Evolutionary conservation across 2,113 vertebrate genomes (phyloP).

Genomic region (Nymphicus hollandicus): DNA sequence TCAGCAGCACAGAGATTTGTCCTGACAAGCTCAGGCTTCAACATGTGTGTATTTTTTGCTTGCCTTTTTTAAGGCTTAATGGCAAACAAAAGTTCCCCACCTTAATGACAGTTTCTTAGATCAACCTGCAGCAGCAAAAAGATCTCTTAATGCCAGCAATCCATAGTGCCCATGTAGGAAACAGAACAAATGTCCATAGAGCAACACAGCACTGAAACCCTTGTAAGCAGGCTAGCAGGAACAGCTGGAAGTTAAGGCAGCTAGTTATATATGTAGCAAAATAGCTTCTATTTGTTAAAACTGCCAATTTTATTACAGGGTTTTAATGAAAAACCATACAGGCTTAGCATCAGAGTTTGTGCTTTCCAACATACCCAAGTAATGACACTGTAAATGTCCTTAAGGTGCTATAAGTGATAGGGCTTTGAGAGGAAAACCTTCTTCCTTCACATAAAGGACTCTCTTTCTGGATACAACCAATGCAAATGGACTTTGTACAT

Average conservation of each 20-base stretch:
- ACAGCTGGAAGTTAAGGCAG: neutral
- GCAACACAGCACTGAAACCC: neutral
- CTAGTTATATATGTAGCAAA: neutral
- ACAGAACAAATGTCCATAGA: neutral
- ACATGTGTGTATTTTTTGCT: neutral
- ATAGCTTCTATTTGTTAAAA: neutral
- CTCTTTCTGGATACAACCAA: neutral
- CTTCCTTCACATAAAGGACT: neutral
- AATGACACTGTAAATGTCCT: neutral
- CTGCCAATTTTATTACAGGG: neutral
- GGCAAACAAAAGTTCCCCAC: neutral
- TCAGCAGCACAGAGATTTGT: neutral
- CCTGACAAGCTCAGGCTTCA: neutral
- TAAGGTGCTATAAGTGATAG: neutral
- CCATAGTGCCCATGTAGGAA: neutral
- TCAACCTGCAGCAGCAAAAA: neutral
- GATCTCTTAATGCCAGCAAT: neutral
- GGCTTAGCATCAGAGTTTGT: neutral
- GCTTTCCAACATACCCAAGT: neutral
- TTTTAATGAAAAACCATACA: neutral
- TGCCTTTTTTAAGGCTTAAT: neutral
- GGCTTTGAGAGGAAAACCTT: neutral
- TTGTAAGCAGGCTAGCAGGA: neutral
- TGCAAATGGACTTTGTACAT: neutral
- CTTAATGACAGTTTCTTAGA: neutral